phyloP scores from a whole-genome alignment of 1,140 invertebrate genomes.

The Maconellicoccus hirsutus region DNA sequence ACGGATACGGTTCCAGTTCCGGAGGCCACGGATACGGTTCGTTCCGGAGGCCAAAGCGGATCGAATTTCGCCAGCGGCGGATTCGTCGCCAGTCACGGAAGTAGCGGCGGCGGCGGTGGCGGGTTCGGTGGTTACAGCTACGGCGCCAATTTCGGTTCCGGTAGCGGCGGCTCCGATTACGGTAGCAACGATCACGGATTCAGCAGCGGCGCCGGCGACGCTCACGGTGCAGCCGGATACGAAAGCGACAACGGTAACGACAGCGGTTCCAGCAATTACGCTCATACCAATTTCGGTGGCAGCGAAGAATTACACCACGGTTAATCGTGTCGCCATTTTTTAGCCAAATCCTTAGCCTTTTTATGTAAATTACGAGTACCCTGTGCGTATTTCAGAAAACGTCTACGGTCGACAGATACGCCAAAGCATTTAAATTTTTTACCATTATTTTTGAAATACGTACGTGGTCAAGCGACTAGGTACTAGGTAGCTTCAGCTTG shows the following conservation, averaged over 20 bases:
- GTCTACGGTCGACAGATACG: no score
- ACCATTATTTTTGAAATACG: no score
- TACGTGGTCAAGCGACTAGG: no score
- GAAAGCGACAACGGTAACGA: neutral
- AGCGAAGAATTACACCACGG: neutral
- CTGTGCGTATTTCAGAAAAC: no score
- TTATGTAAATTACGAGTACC: no score
- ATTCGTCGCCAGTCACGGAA: neutral
- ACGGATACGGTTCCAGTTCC: constrained; percentile 28
- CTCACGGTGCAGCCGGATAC: neutral
- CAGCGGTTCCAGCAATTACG: neutral
- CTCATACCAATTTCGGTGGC: neutral
- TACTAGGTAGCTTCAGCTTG: no score
- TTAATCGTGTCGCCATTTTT: no score
- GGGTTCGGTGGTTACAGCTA: constrained; percentile 31
- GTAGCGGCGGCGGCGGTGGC: constrained; percentile 29
- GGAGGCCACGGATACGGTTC: neutral
- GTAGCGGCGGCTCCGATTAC: neutral
- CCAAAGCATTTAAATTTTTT: no score
- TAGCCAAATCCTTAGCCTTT: no score
- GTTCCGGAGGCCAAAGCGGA: neutral
- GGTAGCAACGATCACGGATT: no score
- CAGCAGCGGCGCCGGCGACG: neutral
- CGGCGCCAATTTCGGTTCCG: constrained; percentile 28
- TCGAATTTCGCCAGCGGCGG: neutral